A percentile compares a stretch with the other conserved stretches of the same genome.
These are phyloP conservation scores for Heliconius hermathena DNA, from an alignment of 1,140 invertebrate genomes.

Conservation along the genomic window DNA sequence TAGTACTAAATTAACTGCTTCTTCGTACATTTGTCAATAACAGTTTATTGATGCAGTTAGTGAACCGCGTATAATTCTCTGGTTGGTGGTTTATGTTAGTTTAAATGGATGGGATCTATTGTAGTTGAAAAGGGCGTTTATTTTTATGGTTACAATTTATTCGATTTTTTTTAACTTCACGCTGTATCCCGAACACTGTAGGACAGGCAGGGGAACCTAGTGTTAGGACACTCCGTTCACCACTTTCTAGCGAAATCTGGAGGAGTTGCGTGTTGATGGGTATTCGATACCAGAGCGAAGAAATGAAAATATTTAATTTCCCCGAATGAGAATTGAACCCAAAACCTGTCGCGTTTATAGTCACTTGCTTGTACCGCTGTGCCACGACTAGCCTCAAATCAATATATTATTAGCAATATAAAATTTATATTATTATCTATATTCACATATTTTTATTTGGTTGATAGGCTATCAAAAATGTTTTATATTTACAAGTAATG, in stretches of 20 bases:
- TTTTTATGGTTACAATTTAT: neutral
- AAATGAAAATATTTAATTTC: too few relatives aligned
- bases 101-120: neutral
- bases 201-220: too few relatives aligned
- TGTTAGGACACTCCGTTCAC: too few relatives aligned
- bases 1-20: constrained; percentile 45
- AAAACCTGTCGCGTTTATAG: too few relatives aligned
- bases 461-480: constrained; percentile 1
- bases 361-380: too few relatives aligned
- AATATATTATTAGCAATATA: neutral
- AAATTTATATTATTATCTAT: neutral
- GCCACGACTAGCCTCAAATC: too few relatives aligned
- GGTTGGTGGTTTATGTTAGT: neutral
- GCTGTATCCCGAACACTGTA: neutral
- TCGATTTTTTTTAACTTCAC: too few relatives aligned
- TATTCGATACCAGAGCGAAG: too few relatives aligned
- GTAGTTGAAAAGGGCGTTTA: neutral
- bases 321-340: too few relatives aligned
- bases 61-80: constrained; percentile 23
- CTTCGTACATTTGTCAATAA: constrained; percentile 46
- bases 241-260: too few relatives aligned
- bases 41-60: constrained; percentile 42
- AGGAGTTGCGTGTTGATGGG: too few relatives aligned
- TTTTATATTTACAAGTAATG: constrained; percentile 11
- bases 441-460: neutral